phyloP scores from a whole-genome alignment of 2,797 vertebrate genomes.

The Podarcis lilfordi region DNA sequence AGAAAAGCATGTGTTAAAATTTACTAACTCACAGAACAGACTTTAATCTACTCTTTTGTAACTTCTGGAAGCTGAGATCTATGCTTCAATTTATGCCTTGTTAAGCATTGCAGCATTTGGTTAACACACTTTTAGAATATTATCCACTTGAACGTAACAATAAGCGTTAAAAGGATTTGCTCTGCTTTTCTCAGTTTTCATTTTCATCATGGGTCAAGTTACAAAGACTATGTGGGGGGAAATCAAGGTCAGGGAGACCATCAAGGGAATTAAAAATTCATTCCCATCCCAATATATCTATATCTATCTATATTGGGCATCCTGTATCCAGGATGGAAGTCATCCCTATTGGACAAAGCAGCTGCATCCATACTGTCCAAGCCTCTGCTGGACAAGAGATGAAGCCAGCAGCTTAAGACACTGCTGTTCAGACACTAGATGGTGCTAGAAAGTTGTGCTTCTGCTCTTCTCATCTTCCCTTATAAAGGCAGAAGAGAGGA shows the following conservation, averaged over 20 bases:
- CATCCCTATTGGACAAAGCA: not conserved
- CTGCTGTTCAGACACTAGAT: constrained; percentile 51
- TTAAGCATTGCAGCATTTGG: not conserved
- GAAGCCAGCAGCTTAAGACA: not conserved
- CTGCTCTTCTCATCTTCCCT: not conserved
- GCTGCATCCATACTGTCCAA: not conserved
- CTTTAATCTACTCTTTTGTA: not conserved
- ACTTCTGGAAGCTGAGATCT: not conserved
- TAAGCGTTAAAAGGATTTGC: not conserved
- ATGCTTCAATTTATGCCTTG: not conserved
- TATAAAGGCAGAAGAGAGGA: rapidly evolving
- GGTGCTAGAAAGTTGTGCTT: constrained; percentile 52
- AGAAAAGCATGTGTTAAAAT: not conserved
- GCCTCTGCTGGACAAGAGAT: not conserved
- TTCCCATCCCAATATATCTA: not conserved
- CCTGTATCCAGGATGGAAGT: not conserved
- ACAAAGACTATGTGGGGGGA: not conserved
- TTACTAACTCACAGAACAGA: not conserved
- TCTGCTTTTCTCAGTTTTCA: not conserved
- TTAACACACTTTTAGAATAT: not conserved
- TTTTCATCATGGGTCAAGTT: not conserved
- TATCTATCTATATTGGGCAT: not conserved
- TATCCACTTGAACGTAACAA: not conserved
- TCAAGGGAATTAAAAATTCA: not conserved
- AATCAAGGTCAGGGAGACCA: not conserved